phyloP scores from a whole-genome alignment of 2,888 invertebrate genomes.

The Conus canariensis region DNA sequence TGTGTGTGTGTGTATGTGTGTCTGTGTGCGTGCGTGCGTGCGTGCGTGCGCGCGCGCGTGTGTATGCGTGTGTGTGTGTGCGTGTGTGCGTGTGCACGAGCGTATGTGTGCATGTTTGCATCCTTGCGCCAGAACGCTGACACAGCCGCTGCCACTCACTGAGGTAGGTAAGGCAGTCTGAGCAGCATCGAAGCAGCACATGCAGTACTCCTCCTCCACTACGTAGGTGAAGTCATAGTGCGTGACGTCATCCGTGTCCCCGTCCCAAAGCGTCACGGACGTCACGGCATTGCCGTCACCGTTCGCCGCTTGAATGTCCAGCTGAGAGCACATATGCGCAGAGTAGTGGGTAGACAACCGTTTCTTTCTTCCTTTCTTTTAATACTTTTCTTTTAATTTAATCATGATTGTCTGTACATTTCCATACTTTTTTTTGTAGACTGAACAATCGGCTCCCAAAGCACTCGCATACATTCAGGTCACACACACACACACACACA shows the following conservation, averaged over 20 bases:
- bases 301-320: conserved; percentile 40
- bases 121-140: too few relatives aligned
- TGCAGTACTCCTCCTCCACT: conserved; percentile 18
- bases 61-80: too few relatives aligned
- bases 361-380: neutral
- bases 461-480: neutral
- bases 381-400: neutral
- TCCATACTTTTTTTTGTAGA: neutral
- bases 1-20: neutral
- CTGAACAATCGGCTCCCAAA: too few relatives aligned
- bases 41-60: neutral
- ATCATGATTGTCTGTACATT: neutral
- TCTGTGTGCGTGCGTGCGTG: neutral
- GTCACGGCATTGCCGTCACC: conserved; percentile 35
- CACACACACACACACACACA: conserved; percentile 5
- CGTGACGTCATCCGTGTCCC: conserved; percentile 24
- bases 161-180: neutral
- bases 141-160: neutral
- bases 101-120: too few relatives aligned
- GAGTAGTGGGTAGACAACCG: neutral
- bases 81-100: too few relatives aligned
- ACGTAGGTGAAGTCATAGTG: conserved; percentile 44
- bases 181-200: conserved; percentile 32
- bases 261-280: conserved; percentile 45
- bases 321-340: neutral